Evolutionary conservation across 2,888 invertebrate genomes (phyloP).

Genomic region (Panzeria rudis): DNA sequence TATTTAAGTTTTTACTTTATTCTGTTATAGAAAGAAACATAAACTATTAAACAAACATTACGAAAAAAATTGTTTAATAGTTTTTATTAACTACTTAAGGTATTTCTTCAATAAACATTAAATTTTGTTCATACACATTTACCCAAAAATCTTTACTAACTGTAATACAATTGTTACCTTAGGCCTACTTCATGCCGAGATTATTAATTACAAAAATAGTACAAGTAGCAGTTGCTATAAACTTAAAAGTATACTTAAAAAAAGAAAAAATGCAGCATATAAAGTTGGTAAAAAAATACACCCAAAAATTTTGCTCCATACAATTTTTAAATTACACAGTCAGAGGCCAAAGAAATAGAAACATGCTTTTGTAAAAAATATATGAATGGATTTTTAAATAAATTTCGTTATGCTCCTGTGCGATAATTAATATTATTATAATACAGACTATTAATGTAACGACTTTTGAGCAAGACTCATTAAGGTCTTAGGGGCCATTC

Average conservation of each 20-base stretch:
- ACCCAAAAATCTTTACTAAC: not conserved
- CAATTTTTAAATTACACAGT: not conserved
- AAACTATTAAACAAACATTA: slow-evolving; percentile 13
- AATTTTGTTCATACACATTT: no score
- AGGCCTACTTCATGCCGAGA: slow-evolving; percentile 41
- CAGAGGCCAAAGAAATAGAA: not conserved
- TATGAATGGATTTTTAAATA: no score
- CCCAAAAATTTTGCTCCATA: not conserved
- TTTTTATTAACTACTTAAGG: slow-evolving; percentile 6
- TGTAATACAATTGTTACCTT: not conserved
- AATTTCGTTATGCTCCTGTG: no score
- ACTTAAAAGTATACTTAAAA: not conserved
- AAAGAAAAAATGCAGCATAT: not conserved
- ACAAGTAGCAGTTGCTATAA: not conserved
- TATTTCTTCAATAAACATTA: slow-evolving; percentile 5
- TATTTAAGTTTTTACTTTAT: not conserved
- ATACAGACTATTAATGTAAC: no score
- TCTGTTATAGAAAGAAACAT: not conserved
- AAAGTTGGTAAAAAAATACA: not conserved
- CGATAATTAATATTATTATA: no score
- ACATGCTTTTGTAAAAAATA: no score
- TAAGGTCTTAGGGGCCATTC: no score
- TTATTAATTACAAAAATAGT: slow-evolving; percentile 36
- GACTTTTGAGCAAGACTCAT: no score
- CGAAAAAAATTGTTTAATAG: not conserved